Conservation (phyloP, 2,113 vertebrate genomes). For the Ophiodon elongatus region DNA sequence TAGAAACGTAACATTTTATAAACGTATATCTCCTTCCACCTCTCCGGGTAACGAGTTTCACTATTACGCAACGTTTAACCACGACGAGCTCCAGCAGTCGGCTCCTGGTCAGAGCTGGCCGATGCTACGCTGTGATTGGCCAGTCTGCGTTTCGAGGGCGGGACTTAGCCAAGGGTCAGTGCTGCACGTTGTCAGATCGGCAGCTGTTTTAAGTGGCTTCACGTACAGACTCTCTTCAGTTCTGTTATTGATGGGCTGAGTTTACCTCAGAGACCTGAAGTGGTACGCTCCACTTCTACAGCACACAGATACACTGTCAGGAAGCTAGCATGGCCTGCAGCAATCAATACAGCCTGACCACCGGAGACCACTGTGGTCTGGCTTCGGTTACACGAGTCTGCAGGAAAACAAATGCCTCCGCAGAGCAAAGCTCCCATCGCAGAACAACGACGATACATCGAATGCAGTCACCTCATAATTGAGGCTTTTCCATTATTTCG, state of each 20-base stretch:
- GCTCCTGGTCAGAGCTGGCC: no score
- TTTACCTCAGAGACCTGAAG: conserved; percentile 36
- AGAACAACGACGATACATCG: neutral
- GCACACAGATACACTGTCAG: conserved; percentile 51
- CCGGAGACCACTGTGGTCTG: conserved; percentile 43
- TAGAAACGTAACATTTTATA: no score
- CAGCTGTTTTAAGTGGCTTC: no score
- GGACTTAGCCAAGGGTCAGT: no score
- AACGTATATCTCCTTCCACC: no score
- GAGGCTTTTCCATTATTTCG: neutral
- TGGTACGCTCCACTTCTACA: conserved; percentile 30
- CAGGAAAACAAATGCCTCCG: conserved; percentile 23
- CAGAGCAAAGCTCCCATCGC: neutral
- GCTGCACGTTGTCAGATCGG: no score
- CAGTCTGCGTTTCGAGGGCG: no score
- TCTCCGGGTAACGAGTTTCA: no score
- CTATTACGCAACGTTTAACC: no score
- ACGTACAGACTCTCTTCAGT: neutral
- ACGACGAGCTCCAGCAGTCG: no score
- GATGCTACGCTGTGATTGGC: no score
- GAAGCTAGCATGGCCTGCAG: conserved; percentile 49
- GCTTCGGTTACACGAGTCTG: conserved; percentile 54
- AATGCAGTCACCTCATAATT: neutral
- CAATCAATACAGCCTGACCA: conserved; percentile 66
- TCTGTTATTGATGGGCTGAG: conserved; percentile 31